Conservation (phyloP, 2,797 vertebrate genomes). For the Rhinella marina region DNA sequence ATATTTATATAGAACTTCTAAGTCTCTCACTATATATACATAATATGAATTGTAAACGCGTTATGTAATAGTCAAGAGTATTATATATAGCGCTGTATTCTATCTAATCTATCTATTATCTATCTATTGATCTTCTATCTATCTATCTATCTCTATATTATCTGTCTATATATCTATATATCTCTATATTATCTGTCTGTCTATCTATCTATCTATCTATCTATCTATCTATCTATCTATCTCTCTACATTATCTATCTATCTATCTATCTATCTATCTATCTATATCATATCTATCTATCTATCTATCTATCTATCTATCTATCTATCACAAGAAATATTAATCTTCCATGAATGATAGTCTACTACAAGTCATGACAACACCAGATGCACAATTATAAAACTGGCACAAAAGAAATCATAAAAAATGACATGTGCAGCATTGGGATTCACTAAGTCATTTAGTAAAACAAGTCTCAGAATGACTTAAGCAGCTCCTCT, state of each 20-base stretch:
- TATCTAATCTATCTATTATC: no score
- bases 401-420: neutral
- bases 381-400: neutral
- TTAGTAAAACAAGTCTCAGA: neutral
- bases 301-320: neutral
- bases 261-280: neutral
- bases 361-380: neutral
- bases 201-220: neutral
- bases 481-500: neutral
- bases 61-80: no score
- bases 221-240: neutral
- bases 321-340: neutral
- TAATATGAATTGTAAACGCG: no score
- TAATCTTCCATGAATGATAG: no score
- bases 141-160: no score
- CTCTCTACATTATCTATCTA: no score
- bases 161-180: no score
- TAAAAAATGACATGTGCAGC: neutral
- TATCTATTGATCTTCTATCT: neutral
- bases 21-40: no score
- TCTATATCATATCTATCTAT: neutral
- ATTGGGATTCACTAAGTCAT: neutral
- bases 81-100: no score
- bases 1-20: neutral
- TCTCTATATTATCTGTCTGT: no score